Percentiles rank a stretch among this genome's conserved stretches.
Conservation (phyloP, 1,140 invertebrate species). For the Microplitis mediator region DNA sequence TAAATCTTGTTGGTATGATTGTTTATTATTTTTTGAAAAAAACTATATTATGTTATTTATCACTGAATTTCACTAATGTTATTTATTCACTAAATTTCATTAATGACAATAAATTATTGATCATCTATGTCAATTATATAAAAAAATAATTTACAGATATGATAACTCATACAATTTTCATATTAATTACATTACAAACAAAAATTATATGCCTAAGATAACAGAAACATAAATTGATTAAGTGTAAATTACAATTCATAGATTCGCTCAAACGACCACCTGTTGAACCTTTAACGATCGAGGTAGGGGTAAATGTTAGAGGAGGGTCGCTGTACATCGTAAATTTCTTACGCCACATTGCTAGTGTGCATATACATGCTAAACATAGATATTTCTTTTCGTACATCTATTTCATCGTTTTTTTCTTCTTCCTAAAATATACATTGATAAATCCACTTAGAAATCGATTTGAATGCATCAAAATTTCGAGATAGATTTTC, state of each 20-base stretch:
- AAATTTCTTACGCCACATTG: slow-evolving; percentile 53
- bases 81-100: too few relatives aligned
- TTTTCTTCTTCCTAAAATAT: too few relatives aligned
- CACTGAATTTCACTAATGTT: too few relatives aligned
- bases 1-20: too few relatives aligned
- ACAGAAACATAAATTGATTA: slow-evolving; percentile 55
- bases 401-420: slow-evolving; percentile 9
- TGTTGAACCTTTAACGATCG: slow-evolving; percentile 49
- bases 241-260: slow-evolving; percentile 61
- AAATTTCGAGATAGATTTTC: too few relatives aligned
- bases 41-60: too few relatives aligned
- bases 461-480: too few relatives aligned
- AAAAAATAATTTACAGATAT: too few relatives aligned
- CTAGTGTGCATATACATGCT: slow-evolving; percentile 37
- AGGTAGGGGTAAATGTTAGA: slow-evolving; percentile 47
- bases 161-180: not conserved
- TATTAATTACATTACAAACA: not conserved
- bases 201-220: not conserved
- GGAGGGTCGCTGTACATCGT: slow-evolving; percentile 58
- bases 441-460: too few relatives aligned
- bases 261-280: slow-evolving; percentile 59
- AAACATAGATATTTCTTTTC: slow-evolving; percentile 23
- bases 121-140: too few relatives aligned
- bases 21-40: too few relatives aligned
- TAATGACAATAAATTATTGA: too few relatives aligned